phyloP scores from a whole-genome alignment of 2,797 vertebrate genomes.

The Muscicapa striata region DNA sequence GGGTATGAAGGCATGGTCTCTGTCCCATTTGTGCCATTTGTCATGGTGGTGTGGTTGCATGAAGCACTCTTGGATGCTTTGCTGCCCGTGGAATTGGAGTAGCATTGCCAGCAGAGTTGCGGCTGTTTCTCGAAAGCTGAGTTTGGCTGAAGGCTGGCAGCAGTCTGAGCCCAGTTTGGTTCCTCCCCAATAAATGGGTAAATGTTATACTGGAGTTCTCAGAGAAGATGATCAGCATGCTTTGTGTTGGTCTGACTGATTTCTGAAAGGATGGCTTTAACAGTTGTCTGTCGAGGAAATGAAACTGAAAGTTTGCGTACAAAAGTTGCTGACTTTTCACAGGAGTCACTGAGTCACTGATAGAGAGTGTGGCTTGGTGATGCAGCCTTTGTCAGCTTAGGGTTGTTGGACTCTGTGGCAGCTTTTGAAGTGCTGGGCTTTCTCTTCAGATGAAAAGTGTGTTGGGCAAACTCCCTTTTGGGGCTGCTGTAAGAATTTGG shows the following conservation, averaged over 20 bases:
- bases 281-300: not conserved
- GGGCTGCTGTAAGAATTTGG: not conserved
- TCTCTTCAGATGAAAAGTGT: not conserved
- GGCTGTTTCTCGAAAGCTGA: not conserved
- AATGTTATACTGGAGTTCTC: not conserved
- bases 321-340: not conserved
- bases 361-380: not conserved
- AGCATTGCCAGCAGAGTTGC: not conserved
- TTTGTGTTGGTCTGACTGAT: not conserved
- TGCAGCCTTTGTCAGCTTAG: not conserved
- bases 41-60: accelerated
- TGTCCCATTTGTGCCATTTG: accelerated
- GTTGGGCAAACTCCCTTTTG: not conserved
- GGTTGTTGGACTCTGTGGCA: not conserved
- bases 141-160: not conserved
- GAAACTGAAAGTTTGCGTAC: not conserved
- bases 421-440: not conserved
- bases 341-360: not conserved
- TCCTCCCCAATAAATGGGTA: not conserved
- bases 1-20: not conserved
- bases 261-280: not conserved
- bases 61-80: not conserved
- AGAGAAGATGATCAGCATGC: not conserved
- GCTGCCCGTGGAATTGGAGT: not conserved
- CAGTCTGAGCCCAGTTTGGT: not conserved